phyloP scores from a whole-genome alignment of 1,140 invertebrate species.

The Gryllus bimaculatus region DNA sequence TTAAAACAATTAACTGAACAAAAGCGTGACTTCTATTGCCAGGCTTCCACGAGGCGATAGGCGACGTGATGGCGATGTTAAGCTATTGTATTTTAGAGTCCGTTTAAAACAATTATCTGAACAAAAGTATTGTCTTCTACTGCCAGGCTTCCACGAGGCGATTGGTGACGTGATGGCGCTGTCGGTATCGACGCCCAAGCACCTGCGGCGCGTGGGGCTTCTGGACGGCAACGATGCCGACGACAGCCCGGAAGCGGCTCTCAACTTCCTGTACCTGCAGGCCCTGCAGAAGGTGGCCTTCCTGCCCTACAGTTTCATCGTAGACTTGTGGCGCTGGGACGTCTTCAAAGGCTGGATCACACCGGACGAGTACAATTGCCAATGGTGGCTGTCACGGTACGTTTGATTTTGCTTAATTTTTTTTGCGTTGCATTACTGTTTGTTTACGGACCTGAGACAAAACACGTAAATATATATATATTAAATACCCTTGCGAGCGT shows the following conservation, averaged over 20 bases:
- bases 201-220: constrained; percentile 46
- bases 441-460: too few relatives aligned
- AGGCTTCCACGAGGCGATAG: too few relatives aligned
- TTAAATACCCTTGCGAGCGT: too few relatives aligned
- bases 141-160: constrained; percentile 65
- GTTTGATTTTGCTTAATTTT: background rate
- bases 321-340: constrained; percentile 81
- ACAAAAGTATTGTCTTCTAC: too few relatives aligned
- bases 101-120: too few relatives aligned
- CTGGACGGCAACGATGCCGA: constrained; percentile 41
- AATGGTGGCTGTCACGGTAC: constrained; percentile 46
- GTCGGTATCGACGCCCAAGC: constrained; percentile 47
- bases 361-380: constrained; percentile 62
- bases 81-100: too few relatives aligned
- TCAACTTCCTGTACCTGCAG: constrained; percentile 68
- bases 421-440: too few relatives aligned
- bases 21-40: too few relatives aligned
- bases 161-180: constrained; percentile 59
- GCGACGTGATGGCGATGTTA: too few relatives aligned
- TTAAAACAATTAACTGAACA: too few relatives aligned
- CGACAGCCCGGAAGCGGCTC: constrained; percentile 55
- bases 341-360: constrained; percentile 67
- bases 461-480: too few relatives aligned
- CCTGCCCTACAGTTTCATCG: constrained; percentile 75
- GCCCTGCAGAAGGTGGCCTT: constrained; percentile 81